These are phyloP conservation scores for Pelmatolapia mariae DNA, from an alignment of 2,113 vertebrate genomes.

Conservation along the genomic window DNA sequence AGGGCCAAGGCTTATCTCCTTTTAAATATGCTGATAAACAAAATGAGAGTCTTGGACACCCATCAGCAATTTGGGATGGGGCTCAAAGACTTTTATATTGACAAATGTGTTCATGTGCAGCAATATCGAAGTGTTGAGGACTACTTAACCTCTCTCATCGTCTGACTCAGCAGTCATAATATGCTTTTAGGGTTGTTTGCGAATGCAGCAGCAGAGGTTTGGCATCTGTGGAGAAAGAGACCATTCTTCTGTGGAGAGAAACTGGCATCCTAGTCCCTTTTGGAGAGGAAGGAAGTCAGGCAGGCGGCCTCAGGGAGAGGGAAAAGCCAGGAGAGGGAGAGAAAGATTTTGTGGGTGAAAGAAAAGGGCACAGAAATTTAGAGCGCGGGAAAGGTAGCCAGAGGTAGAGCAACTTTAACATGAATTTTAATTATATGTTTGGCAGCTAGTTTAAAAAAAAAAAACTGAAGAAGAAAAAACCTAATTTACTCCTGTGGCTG, in stretches of 20 bases:
- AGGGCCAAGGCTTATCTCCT: not conserved
- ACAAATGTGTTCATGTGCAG: not conserved
- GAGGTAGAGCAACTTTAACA: not conserved
- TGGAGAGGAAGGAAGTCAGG: constrained; percentile 53
- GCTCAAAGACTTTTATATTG: not conserved
- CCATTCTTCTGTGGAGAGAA: constrained; percentile 47
- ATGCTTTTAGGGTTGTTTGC: not conserved
- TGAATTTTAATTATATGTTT: not conserved
- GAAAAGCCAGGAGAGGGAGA: not conserved
- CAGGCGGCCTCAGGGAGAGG: constrained; percentile 5
- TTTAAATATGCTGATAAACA: not conserved
- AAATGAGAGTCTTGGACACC: not conserved
- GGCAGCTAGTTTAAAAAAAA: not conserved
- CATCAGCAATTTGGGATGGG: not conserved
- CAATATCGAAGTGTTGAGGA: not conserved
- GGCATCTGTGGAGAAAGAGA: constrained; percentile 47
- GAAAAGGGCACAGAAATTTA: not conserved
- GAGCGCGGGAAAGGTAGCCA: not conserved
- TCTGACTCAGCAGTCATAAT: not conserved
- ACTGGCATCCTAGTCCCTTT: not conserved
- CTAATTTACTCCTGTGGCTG: not conserved
- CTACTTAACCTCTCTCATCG: not conserved
- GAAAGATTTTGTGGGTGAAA: not conserved
- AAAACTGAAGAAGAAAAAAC: not conserved
- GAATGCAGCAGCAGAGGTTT: constrained; percentile 13